Evolutionary conservation across 2,113 vertebrate genomes (phyloP).

Genomic region (Plectropomus leopardus): DNA sequence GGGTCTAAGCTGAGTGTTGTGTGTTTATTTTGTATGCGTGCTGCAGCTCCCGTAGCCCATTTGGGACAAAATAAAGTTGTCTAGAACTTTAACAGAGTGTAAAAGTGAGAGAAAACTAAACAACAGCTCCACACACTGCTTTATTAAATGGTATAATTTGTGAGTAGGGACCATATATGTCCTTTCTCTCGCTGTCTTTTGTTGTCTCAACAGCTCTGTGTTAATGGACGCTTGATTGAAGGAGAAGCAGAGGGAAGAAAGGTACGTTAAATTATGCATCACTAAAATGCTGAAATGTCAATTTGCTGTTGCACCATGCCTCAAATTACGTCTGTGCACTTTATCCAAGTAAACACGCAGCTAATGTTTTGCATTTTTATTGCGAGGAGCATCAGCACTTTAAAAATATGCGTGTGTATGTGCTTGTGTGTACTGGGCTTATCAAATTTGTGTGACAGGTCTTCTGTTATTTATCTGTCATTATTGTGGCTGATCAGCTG

Average conservation of each 20-base stretch:
- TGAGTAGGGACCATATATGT: not conserved
- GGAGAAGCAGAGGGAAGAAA: not conserved
- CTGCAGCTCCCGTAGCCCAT: conserved; percentile 26
- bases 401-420: not conserved
- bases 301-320: not conserved
- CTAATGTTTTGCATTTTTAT: conserved; percentile 10
- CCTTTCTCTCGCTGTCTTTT: not conserved
- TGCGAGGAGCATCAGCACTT: conserved; percentile 4
- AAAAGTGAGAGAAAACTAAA: conserved; percentile 12
- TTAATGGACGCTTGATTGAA: conserved; percentile 52
- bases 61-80: conserved; percentile 18
- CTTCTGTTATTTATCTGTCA: not conserved
- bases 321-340: conserved; percentile 19
- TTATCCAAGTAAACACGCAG: conserved; percentile 19
- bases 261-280: conserved; percentile 60
- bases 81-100: not conserved
- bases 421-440: not conserved
- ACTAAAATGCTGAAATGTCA: conserved; percentile 55
- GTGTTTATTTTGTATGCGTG: conserved; percentile 6
- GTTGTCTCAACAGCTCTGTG: conserved; percentile 5
- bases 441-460: not conserved
- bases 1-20: not conserved
- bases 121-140: not conserved
- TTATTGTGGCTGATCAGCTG: not conserved
- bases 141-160: not conserved